These are phyloP conservation scores for Jordanella pulchra DNA, from an alignment of 2,797 vertebrate species.

Conservation along the genomic window DNA sequence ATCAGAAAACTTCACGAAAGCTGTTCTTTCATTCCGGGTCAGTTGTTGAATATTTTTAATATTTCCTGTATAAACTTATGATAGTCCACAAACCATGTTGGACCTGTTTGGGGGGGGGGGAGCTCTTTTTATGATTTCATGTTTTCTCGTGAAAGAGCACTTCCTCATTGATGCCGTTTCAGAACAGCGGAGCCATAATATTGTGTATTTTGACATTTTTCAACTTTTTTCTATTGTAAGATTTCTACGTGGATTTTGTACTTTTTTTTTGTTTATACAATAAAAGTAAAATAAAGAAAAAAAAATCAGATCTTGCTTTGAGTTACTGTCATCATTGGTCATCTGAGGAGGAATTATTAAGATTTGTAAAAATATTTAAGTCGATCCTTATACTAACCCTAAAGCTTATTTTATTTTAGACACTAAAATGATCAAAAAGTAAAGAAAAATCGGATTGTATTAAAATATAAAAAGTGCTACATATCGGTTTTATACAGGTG, in stretches of 20 bases:
- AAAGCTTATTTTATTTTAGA: too few relatives aligned
- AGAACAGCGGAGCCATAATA: constrained; percentile 34
- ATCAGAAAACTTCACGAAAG: not conserved
- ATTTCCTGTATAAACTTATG: constrained; percentile 32
- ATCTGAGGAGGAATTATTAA: constrained; percentile 6
- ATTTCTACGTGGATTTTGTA: constrained; percentile 81
- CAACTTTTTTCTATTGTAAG: constrained; percentile 70
- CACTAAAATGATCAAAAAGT: too few relatives aligned
- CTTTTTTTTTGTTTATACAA: constrained; percentile 77
- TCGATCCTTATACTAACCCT: too few relatives aligned
- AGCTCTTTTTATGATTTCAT: constrained; percentile 29
- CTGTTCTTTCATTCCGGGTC: not conserved
- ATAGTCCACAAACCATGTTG: constrained; percentile 1
- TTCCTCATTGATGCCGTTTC: constrained; percentile 48
- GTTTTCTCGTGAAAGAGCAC: constrained; percentile 39
- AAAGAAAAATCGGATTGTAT: not conserved
- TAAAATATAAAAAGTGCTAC: not conserved
- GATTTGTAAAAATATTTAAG: too few relatives aligned
- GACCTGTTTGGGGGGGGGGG: constrained; percentile 18
- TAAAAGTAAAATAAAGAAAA: constrained; percentile 65
- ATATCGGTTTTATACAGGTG: not conserved
- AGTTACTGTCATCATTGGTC: constrained; percentile 1
- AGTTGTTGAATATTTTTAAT: constrained; percentile 1
- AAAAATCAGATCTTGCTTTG: constrained; percentile 18
- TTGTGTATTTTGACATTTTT: constrained; percentile 70